Conservation (phyloP, 2,888 invertebrate species). For the Cryptocephalus primarius region DNA sequence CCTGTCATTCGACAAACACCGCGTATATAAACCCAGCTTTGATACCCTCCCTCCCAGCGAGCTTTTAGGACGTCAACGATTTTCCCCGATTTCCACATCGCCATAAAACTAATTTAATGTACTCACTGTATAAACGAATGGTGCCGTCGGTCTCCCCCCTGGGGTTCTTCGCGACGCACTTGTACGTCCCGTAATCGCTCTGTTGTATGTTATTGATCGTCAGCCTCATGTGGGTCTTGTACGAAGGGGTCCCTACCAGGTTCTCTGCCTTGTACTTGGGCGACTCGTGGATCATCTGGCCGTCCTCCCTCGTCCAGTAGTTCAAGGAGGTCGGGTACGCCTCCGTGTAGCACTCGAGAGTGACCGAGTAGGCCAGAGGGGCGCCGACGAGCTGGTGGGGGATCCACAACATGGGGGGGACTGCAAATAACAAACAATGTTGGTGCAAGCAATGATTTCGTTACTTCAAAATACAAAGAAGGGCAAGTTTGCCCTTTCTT, state of each 20-base stretch:
- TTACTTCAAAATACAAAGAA: not conserved
- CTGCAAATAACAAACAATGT: conserved; percentile 38
- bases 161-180: conserved; percentile 83
- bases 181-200: conserved; percentile 78
- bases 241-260: conserved; percentile 54
- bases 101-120: too few relatives aligned
- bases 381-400: conserved; percentile 84
- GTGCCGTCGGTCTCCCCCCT: conserved; percentile 84
- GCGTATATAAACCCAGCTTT: too few relatives aligned
- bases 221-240: conserved; percentile 81
- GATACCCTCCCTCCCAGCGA: too few relatives aligned
- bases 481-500: too few relatives aligned
- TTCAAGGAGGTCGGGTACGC: conserved; percentile 85
- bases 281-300: conserved; percentile 81
- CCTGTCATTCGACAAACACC: too few relatives aligned
- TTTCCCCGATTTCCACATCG: too few relatives aligned
- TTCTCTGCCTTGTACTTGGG: conserved; percentile 71
- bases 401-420: conserved; percentile 87
- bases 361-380: conserved; percentile 70
- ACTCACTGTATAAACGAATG: conserved; percentile 82
- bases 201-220: conserved; percentile 67
- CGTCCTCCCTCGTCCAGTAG: conserved; percentile 82
- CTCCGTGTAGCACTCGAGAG: conserved; percentile 81
- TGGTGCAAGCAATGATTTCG: too few relatives aligned
- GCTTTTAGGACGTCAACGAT: too few relatives aligned